Conservation (phyloP, 2,113 vertebrate genomes). For the Crotalus viridis region DNA sequence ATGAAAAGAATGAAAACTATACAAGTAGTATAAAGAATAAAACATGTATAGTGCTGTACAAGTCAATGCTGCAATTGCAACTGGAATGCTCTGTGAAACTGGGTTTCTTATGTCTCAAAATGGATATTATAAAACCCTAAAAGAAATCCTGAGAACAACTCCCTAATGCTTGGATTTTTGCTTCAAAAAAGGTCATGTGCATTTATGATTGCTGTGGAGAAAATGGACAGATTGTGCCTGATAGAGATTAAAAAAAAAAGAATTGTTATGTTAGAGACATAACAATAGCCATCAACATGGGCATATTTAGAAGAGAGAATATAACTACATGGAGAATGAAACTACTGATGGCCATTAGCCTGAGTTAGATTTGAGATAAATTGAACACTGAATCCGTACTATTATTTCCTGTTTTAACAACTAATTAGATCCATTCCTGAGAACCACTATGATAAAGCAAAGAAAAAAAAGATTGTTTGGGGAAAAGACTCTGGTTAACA, state of each 20-base stretch:
- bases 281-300: not conserved
- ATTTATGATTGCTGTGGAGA: not conserved
- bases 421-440: conserved; percentile 8
- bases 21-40: not conserved
- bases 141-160: not conserved
- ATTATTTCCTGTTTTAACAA: conserved; percentile 13
- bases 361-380: not conserved
- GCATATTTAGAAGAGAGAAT: not conserved
- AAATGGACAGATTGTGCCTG: not conserved
- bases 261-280: not conserved
- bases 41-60: not conserved
- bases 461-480: conserved; percentile 33
- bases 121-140: not conserved
- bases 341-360: not conserved
- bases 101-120: not conserved
- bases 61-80: not conserved
- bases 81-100: not conserved
- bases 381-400: not conserved
- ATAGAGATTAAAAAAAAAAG: not conserved
- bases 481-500: not conserved
- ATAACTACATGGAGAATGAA: not conserved
- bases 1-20: not conserved
- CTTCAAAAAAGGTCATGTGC: not conserved
- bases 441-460: conserved; percentile 24
- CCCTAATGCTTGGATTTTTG: not conserved